Percentiles rank a stretch among this genome's conserved stretches.
Evolutionary conservation across 1,140 invertebrate genomes (phyloP).

Genomic region (Paralvinella palmiformis): DNA sequence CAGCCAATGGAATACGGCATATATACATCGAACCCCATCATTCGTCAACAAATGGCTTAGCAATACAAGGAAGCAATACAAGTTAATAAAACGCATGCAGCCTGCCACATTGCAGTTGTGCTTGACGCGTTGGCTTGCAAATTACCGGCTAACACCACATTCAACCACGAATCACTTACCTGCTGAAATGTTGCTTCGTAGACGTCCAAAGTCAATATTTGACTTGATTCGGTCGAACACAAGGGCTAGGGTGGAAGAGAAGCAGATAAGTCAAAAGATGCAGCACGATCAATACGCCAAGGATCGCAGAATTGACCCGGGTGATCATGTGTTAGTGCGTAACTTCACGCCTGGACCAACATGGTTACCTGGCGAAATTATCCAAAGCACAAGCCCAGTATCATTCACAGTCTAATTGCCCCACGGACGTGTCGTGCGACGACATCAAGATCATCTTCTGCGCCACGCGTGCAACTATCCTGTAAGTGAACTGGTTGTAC

Average conservation of each 20-base stretch:
- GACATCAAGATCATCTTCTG: no score
- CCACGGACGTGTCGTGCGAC: no score
- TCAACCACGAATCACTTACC: not conserved
- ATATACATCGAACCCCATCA: not conserved
- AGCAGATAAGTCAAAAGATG: not conserved
- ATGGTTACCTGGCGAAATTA: not conserved
- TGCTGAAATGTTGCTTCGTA: conserved; percentile 3
- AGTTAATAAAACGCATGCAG: no score
- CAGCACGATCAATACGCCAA: conserved; percentile 6
- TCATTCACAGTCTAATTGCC: not conserved
- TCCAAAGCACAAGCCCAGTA: conserved; percentile 1
- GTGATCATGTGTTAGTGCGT: conserved; percentile 2
- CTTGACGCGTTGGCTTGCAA: conserved; percentile 2
- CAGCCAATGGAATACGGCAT: not conserved
- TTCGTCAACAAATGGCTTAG: not conserved
- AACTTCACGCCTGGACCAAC: not conserved
- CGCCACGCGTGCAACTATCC: no score
- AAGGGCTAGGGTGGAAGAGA: not conserved
- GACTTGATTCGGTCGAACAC: conserved; percentile 1
- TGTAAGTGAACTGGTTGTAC: no score
- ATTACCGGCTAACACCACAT: conserved; percentile 1
- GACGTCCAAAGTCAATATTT: conserved; percentile 7
- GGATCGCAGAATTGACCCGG: not conserved
- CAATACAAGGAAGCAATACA: no score
- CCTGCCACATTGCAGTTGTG: not conserved